Base-by-base conservation (phyloP, 2,888 invertebrate species). In the Drosophila mimica region DNA sequence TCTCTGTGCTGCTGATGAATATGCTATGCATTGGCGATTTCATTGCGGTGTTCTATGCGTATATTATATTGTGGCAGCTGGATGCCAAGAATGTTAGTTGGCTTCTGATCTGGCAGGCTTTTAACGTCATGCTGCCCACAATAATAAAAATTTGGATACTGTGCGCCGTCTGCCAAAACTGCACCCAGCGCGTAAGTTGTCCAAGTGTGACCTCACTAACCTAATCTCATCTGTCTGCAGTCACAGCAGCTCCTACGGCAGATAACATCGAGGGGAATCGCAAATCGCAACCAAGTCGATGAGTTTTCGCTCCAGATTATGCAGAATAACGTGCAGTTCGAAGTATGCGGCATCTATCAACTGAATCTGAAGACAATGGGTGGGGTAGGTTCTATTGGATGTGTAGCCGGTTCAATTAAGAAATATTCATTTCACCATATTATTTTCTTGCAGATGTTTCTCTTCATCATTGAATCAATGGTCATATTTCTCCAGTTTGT, bases 221-320 rank as follows among this genome's bases (percentile, higher is more conserved):
- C 4, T 2, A 34, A 6, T 33, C 4, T 34, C 46, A 43, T 36
- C 17, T 11, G 5, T 30, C 33, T 43, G 15, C 43, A 84, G 89
- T 69, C 88, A 0, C 66, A 74, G 15, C 53, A 58, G 17, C 61
- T 85, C 31, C 67, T 74, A 15, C 66, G 56, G 25, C 9, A 59
- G 52, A 20, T 30, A n/a, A 48, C 56, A 46, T 40, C 4, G 9
- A 25, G 46, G 38, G 13, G 25, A 30, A 15, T 31, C 20, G 31
- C 6, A 20, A 46, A 20, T 11, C 68, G 72, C 6, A 28, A 46
- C 7, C 64, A 70, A 28, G 49, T 70, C 6, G 83, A 88, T 20
- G 86, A 88, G 34, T 88, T 88, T 38, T 61, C 74, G 11, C 53
- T 91, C 52, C 91, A 91, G 52, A 75, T 90, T 28, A 74, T 78